Evolutionary conservation across 2,797 vertebrate genomes (phyloP).

Genomic region (Gymnocypris eckloni): DNA sequence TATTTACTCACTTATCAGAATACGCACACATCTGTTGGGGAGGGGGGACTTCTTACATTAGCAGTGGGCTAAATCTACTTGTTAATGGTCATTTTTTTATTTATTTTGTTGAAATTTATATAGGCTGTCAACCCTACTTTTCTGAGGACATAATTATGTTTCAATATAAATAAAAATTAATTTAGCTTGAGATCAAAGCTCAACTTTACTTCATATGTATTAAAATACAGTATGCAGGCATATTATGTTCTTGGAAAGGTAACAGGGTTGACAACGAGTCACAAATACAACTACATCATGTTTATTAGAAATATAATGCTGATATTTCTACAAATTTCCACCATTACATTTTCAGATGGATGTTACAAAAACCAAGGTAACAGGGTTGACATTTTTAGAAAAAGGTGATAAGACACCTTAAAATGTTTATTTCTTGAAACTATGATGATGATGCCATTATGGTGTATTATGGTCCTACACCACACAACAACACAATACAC

Average conservation of each 20-base stretch:
- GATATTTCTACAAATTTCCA: background rate
- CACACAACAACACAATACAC: background rate
- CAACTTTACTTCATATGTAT: background rate
- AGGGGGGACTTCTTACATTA: background rate
- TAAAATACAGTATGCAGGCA: background rate
- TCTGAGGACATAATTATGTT: background rate
- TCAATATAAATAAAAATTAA: background rate
- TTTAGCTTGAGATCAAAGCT: background rate
- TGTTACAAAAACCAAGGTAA: background rate
- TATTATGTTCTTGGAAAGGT: background rate
- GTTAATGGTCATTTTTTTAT: background rate
- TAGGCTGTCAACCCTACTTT: background rate
- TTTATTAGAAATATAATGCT: background rate
- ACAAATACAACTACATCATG: background rate
- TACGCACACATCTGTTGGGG: background rate
- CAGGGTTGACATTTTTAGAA: background rate
- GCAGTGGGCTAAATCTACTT: background rate
- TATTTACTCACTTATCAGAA: conserved; percentile 2
- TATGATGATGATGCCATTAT: background rate
- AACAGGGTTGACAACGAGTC: background rate
- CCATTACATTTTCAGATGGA: background rate
- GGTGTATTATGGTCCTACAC: background rate
- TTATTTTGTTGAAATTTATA: background rate
- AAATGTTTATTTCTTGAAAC: background rate
- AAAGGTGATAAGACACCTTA: background rate